Conservation (phyloP, 2,797 vertebrate species). For the Falco naumanni region DNA sequence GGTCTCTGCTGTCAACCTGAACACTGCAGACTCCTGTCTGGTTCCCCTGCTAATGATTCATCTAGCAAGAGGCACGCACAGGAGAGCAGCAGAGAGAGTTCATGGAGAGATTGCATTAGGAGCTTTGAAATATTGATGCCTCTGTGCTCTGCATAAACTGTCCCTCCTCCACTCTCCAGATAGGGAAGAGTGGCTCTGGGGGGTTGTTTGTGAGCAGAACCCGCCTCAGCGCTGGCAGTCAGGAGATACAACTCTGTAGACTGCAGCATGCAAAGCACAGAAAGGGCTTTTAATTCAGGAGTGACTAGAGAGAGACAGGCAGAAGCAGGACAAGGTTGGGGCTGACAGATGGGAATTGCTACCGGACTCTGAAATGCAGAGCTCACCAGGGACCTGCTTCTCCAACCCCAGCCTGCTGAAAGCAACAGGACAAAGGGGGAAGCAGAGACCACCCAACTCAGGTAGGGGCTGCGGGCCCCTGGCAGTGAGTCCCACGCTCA, state of each 20-base stretch:
- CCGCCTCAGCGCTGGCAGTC: not conserved
- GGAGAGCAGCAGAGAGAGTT: not conserved
- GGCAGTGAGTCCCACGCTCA: not conserved
- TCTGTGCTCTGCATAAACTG: not conserved
- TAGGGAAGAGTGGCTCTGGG: not conserved
- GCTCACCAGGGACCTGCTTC: not conserved
- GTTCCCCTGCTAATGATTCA: not conserved
- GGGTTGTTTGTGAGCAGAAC: not conserved
- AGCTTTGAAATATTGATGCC: slow-evolving; percentile 1
- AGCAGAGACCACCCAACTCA: not conserved
- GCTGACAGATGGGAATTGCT: not conserved
- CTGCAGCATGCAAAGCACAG: not conserved
- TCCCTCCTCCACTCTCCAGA: not conserved
- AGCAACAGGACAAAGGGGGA: not conserved
- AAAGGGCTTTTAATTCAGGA: not conserved
- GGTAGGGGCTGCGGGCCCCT: not conserved
- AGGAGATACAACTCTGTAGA: not conserved
- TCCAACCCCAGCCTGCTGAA: not conserved
- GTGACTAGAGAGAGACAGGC: not conserved
- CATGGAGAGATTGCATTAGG: not conserved
- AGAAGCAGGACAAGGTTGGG: not conserved
- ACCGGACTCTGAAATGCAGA: not conserved
- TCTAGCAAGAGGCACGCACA: not conserved
- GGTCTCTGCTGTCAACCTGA: not conserved
- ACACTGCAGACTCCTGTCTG: not conserved